Percentiles rank a stretch among this genome's conserved stretches.
Conservation (phyloP, 92 coral and sea anemone genomes). For the Chrysogorgia sp. region DNA sequence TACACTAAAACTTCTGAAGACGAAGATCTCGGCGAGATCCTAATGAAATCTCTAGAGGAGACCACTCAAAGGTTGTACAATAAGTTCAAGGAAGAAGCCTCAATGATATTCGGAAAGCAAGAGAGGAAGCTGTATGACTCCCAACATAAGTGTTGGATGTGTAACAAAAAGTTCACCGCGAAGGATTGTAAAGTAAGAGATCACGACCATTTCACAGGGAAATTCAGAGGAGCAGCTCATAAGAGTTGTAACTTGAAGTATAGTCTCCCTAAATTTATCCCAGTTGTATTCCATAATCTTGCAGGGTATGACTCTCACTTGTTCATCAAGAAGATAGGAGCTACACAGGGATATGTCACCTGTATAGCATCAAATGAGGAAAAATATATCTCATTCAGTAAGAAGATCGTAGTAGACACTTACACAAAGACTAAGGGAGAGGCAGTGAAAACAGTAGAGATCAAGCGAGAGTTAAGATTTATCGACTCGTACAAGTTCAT, state of each 20-base stretch:
- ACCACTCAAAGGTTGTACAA: not conserved
- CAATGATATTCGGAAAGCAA: not conserved
- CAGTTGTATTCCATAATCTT: slow-evolving; percentile 56
- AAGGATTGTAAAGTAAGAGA: slow-evolving; percentile 2
- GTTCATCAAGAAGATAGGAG: not conserved
- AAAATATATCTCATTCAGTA: too few relatives aligned
- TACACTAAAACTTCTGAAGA: not conserved
- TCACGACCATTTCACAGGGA: slow-evolving; percentile 20
- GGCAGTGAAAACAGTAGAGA: not conserved
- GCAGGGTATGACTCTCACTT: slow-evolving; percentile 19
- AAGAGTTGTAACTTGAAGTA: slow-evolving; percentile 27
- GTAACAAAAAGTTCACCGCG: not conserved
- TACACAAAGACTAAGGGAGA: not conserved
- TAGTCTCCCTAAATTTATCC: slow-evolving; percentile 32
- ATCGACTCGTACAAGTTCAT: too few relatives aligned
- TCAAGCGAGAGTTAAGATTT: too few relatives aligned
- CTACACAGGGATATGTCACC: not conserved
- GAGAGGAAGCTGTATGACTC: not conserved
- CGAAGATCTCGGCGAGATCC: not conserved
- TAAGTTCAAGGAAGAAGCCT: too few relatives aligned
- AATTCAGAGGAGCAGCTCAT: slow-evolving; percentile 48
- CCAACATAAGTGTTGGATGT: not conserved
- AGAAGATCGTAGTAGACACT: too few relatives aligned
- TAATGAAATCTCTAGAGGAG: too few relatives aligned
- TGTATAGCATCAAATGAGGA: not conserved